Evolutionary conservation across 1,140 invertebrate genomes (phyloP).

Genomic region (Polyergus mexicanus): DNA sequence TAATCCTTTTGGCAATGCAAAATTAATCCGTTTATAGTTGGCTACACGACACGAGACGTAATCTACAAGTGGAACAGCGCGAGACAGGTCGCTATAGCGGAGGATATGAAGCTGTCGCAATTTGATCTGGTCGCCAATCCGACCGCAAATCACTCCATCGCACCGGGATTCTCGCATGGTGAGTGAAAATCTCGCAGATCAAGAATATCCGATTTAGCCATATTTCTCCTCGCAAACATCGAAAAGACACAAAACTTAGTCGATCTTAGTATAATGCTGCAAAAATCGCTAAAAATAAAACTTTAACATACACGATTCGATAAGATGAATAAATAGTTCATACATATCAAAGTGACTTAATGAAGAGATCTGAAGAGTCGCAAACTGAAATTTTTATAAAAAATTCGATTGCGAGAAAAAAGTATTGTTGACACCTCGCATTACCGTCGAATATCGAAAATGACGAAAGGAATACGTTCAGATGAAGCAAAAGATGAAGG

Average conservation of each 20-base stretch:
- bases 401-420: neutral
- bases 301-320: neutral
- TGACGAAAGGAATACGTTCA: neutral
- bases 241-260: neutral
- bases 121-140: slow-evolving; percentile 94
- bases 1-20: neutral
- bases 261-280: too few species aligned
- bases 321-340: neutral
- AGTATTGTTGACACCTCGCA: neutral
- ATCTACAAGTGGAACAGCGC: slow-evolving; percentile 94
- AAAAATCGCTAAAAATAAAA: slow-evolving; percentile 3
- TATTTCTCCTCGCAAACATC: neutral
- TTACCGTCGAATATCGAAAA: slow-evolving; percentile 13
- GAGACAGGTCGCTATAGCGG: slow-evolving; percentile 92
- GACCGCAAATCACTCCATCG: slow-evolving; percentile 88
- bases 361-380: neutral
- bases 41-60: slow-evolving; percentile 93
- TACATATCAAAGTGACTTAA: neutral
- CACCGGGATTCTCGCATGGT: slow-evolving; percentile 79
- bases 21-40: slow-evolving; percentile 88
- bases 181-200: slow-evolving; percentile 50
- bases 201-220: neutral
- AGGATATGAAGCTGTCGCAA: slow-evolving; percentile 95
- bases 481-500: neutral
- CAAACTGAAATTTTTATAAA: slow-evolving; percentile 1